Evolutionary conservation across 2,113 vertebrate genomes (phyloP), one percentile per base, ranked within the genome.

Genomic region (Pionites leucogaster): DNA sequence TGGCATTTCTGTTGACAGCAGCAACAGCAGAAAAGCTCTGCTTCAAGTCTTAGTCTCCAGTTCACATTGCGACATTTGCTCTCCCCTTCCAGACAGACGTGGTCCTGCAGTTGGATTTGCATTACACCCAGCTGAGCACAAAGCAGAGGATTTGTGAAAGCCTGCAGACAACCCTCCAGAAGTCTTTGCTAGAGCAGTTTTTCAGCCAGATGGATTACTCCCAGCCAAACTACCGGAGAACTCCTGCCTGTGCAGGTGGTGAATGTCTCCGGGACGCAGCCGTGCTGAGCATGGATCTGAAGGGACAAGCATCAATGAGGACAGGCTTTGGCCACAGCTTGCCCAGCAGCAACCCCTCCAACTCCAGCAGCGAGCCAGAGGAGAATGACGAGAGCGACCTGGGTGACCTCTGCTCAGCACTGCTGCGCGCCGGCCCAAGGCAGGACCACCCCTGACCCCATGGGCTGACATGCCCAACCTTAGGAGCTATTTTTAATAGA

Each of bases 371-470:
- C 0, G 95, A 98, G 93, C 99, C 98, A 0, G 98, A 99, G 90
- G 99, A 99, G 86, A 99, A 99, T 0, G 99, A 99, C 2, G 99
- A 99, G 95, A 98, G 93, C 0, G 98, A 99, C 75, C 88, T 97
- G 39, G 68, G 90, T 0, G 64, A 97, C 60, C 97, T 96, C 28
- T 96, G 93, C 59, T n/a, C 63, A 0, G 93, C 96, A 0, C 76
- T 96, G 68, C 85, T 74, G 17, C 64, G 1, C 71, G 42, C 88
- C 28, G 86, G 81, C 70, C 88, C 35, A 0, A 74, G 76, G 23
- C 91, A 92, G 46, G 59, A 50, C 11, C 4, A 22, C 16, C 63
- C 80, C 64, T 97, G 95, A 97, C 11, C 39, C 20, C 3, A 0
- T 1, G 2, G 39, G 47, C n/a, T 49, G 59, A 22, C 2, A 2